Base-by-base conservation (phyloP, 2,888 invertebrate species). In the Diogma glabrata region DNA sequence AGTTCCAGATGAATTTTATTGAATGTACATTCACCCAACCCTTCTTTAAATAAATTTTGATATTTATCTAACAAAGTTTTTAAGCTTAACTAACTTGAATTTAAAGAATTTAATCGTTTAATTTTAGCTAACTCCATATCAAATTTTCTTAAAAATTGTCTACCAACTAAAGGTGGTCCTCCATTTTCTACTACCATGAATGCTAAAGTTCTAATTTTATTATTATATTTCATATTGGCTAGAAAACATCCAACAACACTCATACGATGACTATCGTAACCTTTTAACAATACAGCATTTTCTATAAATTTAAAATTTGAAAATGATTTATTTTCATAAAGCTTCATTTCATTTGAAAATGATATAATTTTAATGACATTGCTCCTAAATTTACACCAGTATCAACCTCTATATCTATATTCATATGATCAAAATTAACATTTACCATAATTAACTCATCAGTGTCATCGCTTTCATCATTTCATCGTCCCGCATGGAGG, bases 11-110 rank as follows among this genome's bases (percentile, higher is more conserved):
- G 47, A 7, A 33, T 33, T 23, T 51, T 51, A 9, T n/a, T 47
- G 16, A 47, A 40, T 19, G 33, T 51, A 24, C 22, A 51, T 10
- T 14, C 48, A 48, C 47, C 51, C n/a, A 51, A 3, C 8, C 10
- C 16, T 12, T 47, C 16, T 10, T 14, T 38, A 38, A 51, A 51
- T 10, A 51, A 47, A n/a, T 40, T 14, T 14, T 19, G 36, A 48
- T 36, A 48, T 33, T 20, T 38, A 10, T 36, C 20, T 23, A 22
- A 40, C 26, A 30, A 47, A 12, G 16, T 49, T 22, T 16, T 47
- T 24, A 16, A n/a, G n/a, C n/a, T n/a, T n/a, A n/a, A n/a, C n/a
- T n/a, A n/a, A n/a, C n/a, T n/a, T n/a, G n/a, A 24, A 19, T 22
- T n/a, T 24, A 16, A 24, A 33, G 23, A 2, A 24, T 4, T 26